Conservation (phyloP, 2,797 vertebrate species). For the Protosalanx chinensis region DNA sequence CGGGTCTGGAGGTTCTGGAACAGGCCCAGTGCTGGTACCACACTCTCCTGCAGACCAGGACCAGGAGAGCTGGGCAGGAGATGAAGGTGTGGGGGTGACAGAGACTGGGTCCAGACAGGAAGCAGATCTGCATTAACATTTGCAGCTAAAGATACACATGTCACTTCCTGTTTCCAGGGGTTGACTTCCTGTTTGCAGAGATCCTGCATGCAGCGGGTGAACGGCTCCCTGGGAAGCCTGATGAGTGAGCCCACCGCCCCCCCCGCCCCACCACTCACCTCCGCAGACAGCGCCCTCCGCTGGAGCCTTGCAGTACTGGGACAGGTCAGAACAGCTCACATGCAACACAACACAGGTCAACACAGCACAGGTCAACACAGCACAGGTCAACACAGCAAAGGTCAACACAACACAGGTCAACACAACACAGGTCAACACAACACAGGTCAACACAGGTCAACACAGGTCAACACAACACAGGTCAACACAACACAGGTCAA, state of each 20-base stretch:
- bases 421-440: background rate
- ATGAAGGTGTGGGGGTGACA: too few relatives aligned
- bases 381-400: background rate
- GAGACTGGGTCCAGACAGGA: too few relatives aligned
- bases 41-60: constrained; percentile 61
- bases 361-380: background rate
- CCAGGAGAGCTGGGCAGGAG: background rate
- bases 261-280: constrained; percentile 38
- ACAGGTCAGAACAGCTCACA: constrained; percentile 49
- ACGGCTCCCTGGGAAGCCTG: constrained; percentile 68
- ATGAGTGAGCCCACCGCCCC: constrained; percentile 62
- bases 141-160: background rate
- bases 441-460: background rate
- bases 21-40: constrained; percentile 74
- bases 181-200: constrained; percentile 56
- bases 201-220: constrained; percentile 67
- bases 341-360: background rate
- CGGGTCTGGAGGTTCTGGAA: constrained; percentile 77
- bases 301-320: constrained; percentile 68
- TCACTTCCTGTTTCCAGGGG: constrained; percentile 24
- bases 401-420: background rate
- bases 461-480: too few relatives aligned
- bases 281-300: constrained; percentile 65
- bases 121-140: too few relatives aligned
- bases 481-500: too few relatives aligned